Evolutionary conservation across 2,888 invertebrate species (phyloP), one percentile per base, ranked within the genome.

Genomic region (Embidobia sp.): DNA sequence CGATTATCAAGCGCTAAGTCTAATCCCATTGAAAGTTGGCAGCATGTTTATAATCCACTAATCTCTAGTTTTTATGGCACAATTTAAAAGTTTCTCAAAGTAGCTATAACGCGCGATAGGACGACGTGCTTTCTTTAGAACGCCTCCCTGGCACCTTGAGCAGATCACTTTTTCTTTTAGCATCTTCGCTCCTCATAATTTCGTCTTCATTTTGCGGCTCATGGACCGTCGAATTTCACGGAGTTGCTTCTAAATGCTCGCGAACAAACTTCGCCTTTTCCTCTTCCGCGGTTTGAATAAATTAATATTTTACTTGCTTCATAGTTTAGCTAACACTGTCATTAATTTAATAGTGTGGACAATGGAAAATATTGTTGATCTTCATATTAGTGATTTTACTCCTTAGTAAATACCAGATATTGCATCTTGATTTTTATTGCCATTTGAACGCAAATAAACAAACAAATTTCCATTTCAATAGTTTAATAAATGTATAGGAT

Each of bases 41-140:
- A 82, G 85, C 83, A 84, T 87, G 87, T 87, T 87, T 87, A 87
- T 88, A 88, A 87, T 87, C 87, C 86, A 84, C 87, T 87, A 86
- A 88, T 88, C 87, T 85, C 82, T 82, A 81, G 83, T 83, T 82
- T 85, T 84, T 85, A 83, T 75, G 79, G 82, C 84, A 86, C 85
- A 88, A 88, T 89, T 89, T 87, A 86, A 87, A 88, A 88, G 83
- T 85, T 87, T 83, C 81, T 59, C 77, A 79, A 79, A 82, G 78
- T 81, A 79, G 82, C 81, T 84, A 81, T 81, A 83, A 80, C 61
- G 61, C 11, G 66, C 64, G 73, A 80, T 81, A 77, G 69, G 70
- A 61, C 69, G 77, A 70, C 76, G 77, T 77, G 79, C 78, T 64
- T 67, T 63, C 69, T 64, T 70, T 51, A 63, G 67, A 76, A 48